These are phyloP conservation scores for Poecile montanus DNA, from an alignment of 2,797 vertebrate genomes.

Conservation along the genomic window DNA sequence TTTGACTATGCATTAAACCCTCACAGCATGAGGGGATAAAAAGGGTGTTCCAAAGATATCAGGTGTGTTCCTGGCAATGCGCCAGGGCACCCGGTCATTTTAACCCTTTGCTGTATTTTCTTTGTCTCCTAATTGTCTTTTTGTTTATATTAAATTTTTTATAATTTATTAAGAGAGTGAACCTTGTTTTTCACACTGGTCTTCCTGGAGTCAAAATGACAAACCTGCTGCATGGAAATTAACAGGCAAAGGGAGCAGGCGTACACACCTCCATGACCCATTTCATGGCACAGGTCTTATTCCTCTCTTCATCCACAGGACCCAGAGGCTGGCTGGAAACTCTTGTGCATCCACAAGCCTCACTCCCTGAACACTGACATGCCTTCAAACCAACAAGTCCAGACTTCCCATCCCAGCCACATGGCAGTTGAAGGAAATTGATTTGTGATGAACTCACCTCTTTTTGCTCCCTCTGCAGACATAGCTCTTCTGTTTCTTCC, in stretches of 20 bases:
- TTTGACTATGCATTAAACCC: too few relatives aligned
- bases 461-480: constrained; percentile 90
- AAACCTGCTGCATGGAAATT: background rate
- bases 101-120: too few relatives aligned
- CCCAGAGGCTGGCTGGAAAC: background rate
- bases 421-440: background rate
- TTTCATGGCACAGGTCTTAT: background rate
- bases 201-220: background rate
- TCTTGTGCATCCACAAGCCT: background rate
- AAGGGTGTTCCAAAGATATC: too few relatives aligned
- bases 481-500: constrained; percentile 96
- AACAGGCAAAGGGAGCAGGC: background rate
- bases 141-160: too few relatives aligned
- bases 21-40: too few relatives aligned
- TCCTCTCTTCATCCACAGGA: background rate
- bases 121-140: too few relatives aligned
- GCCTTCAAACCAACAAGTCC: background rate
- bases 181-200: background rate
- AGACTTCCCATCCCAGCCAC: background rate
- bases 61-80: too few relatives aligned
- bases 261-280: background rate
- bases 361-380: background rate
- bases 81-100: too few relatives aligned
- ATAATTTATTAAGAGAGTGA: too few relatives aligned
- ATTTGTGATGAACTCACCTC: constrained; percentile 78